phyloP scores from a whole-genome alignment of 30 jellyfish, hydroid and myxozoan species.

The Haliclystus octoradiatus region DNA sequence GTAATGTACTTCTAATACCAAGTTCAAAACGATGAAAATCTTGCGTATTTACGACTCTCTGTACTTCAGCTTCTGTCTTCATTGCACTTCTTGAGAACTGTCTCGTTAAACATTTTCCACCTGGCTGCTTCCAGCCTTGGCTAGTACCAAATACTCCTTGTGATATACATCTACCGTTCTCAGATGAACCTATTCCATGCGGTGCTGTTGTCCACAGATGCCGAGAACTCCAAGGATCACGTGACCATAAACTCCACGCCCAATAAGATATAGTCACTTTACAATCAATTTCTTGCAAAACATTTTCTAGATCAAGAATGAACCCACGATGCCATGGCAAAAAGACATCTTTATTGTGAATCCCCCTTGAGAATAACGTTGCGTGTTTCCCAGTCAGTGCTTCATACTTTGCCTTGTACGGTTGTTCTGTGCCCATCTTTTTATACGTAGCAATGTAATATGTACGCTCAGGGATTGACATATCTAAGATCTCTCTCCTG shows the following conservation, averaged over 20 bases:
- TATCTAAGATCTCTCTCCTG: slow-evolving; percentile 15
- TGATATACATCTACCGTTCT: too few relatives aligned
- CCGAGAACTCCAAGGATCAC: slow-evolving; percentile 13
- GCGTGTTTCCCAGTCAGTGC: slow-evolving; percentile 11
- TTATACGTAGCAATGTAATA: slow-evolving; percentile 4
- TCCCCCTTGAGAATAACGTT: slow-evolving; percentile 4
- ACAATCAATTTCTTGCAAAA: slow-evolving; percentile 31
- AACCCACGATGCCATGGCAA: slow-evolving; percentile 38
- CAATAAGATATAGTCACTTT: slow-evolving; percentile 33
- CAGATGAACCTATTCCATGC: too few relatives aligned
- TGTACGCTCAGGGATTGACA: slow-evolving; percentile 7
- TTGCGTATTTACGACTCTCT: too few relatives aligned
- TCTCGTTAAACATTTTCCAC: too few relatives aligned
- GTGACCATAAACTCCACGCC: slow-evolving; percentile 24
- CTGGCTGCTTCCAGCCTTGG: too few relatives aligned
- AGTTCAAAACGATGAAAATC: background rate
- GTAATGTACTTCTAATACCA: background rate
- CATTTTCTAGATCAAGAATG: slow-evolving; percentile 15
- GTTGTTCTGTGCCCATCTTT: slow-evolving; percentile 7
- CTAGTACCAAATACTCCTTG: too few relatives aligned
- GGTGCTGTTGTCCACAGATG: too few relatives aligned
- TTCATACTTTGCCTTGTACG: too few relatives aligned
- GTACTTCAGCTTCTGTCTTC: too few relatives aligned
- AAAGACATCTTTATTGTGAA: slow-evolving; percentile 6
- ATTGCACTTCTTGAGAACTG: too few relatives aligned